Conservation (phyloP, 2,113 vertebrate genomes). For the Maccullochella peelii region DNA sequence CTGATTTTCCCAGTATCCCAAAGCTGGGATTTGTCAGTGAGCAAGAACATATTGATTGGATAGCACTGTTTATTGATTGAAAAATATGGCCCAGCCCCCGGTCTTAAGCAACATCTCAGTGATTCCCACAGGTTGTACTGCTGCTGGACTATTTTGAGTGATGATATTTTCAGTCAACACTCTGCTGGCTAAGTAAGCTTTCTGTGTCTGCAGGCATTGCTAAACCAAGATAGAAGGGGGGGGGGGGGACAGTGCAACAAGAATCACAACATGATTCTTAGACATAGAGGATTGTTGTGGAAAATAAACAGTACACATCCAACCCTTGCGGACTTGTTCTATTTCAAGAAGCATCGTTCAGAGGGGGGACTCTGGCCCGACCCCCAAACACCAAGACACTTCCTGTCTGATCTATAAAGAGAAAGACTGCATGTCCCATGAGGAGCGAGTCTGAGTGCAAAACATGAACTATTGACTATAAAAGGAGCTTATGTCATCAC, state of each 20-base stretch:
- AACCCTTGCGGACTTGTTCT: slow-evolving; percentile 48
- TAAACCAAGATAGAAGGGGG: slow-evolving; percentile 11
- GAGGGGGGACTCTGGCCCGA: slow-evolving; percentile 39
- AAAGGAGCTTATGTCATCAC: slow-evolving; percentile 60
- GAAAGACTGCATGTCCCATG: slow-evolving; percentile 41
- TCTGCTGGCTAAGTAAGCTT: slow-evolving; percentile 32
- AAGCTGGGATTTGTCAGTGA: slow-evolving; percentile 4
- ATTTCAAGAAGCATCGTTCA: slow-evolving; percentile 52
- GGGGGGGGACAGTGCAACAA: not conserved
- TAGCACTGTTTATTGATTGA: slow-evolving; percentile 35
- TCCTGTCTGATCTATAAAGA: slow-evolving; percentile 69
- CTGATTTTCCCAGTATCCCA: slow-evolving; percentile 4
- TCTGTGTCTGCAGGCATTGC: slow-evolving; percentile 38
- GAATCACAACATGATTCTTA: slow-evolving; percentile 9
- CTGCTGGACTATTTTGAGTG: slow-evolving; percentile 35
- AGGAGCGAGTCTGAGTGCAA: slow-evolving; percentile 39
- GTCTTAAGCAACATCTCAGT: slow-evolving; percentile 35
- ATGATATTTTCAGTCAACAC: not conserved
- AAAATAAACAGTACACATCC: slow-evolving; percentile 49
- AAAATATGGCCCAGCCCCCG: slow-evolving; percentile 1
- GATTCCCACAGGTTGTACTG: slow-evolving; percentile 7
- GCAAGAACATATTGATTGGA: slow-evolving; percentile 27
- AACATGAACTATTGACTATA: slow-evolving; percentile 69
- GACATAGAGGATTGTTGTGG: not conserved
- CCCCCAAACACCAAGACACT: slow-evolving; percentile 67